These are phyloP conservation scores for Rhagonycha fulva DNA, from an alignment of 2,888 invertebrate genomes.

Conservation along the genomic window DNA sequence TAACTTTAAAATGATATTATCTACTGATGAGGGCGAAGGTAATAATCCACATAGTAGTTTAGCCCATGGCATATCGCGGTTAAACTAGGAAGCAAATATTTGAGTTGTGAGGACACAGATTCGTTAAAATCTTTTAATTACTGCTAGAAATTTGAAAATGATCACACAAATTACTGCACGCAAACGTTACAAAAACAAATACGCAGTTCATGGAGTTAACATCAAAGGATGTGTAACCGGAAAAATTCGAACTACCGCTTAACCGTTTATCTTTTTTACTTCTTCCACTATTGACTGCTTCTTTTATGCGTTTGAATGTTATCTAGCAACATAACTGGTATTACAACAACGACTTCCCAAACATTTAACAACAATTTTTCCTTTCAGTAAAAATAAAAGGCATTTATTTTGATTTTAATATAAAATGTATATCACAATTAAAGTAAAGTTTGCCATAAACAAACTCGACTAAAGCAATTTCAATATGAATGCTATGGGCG, in stretches of 20 bases:
- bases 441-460: constrained; percentile 25
- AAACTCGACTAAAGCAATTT: constrained; percentile 35
- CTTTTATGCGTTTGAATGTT: background rate
- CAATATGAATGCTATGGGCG: constrained; percentile 37
- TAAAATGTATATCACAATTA: constrained; percentile 25
- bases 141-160: too few species aligned
- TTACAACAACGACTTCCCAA: background rate
- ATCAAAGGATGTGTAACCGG: background rate
- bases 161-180: background rate
- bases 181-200: background rate
- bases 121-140: too few species aligned
- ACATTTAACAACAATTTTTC: background rate
- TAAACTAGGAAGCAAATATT: too few species aligned
- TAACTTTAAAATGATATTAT: too few species aligned
- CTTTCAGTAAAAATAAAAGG: background rate
- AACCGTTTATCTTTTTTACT: background rate
- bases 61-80: too few species aligned
- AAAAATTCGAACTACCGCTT: background rate
- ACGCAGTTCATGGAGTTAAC: background rate
- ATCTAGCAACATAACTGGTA: background rate
- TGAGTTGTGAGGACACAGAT: too few species aligned
- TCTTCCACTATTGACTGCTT: background rate
- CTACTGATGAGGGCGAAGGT: too few species aligned
- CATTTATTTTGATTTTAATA: constrained; percentile 3
- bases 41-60: too few species aligned